These are phyloP conservation scores for Tiliacea aurago DNA, from an alignment of 2,888 invertebrate species.

Conservation along the genomic window DNA sequence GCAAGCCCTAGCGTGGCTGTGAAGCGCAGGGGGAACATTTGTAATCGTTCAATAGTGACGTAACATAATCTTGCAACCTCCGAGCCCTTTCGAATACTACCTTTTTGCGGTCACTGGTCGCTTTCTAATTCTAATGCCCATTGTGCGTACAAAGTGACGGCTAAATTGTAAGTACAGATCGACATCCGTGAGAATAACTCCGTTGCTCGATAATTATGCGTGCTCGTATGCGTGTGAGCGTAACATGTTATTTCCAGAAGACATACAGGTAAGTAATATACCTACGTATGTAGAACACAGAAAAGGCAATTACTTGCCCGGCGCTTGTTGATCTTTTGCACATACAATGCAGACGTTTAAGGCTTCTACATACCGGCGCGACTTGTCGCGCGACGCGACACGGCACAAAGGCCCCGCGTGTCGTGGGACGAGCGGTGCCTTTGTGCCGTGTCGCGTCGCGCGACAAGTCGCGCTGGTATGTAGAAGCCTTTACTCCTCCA, in stretches of 20 bases:
- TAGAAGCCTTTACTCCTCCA: too few species aligned
- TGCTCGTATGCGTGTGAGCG: conserved; percentile 68
- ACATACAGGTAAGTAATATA: conserved; percentile 19
- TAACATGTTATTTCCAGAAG: conserved; percentile 51
- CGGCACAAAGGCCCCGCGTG: too few species aligned
- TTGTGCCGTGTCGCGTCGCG: too few species aligned
- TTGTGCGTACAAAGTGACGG: conserved; percentile 84
- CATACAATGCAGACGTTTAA: not conserved
- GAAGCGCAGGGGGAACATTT: conserved; percentile 67
- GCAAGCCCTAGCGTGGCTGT: conserved; percentile 65
- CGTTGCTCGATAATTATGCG: conserved; percentile 75
- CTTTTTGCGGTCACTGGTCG: conserved; percentile 88
- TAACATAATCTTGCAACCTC: conserved; percentile 85
- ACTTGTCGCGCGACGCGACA: too few species aligned
- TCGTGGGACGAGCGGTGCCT: too few species aligned
- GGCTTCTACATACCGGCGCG: too few species aligned
- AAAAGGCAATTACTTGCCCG: not conserved
- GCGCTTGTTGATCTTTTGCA: not conserved
- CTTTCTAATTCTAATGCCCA: conserved; percentile 90
- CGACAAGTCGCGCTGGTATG: too few species aligned
- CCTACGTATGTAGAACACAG: conserved; percentile 2
- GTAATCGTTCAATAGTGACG: conserved; percentile 84
- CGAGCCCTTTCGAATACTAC: conserved; percentile 86
- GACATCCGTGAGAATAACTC: conserved; percentile 86
- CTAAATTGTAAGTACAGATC: conserved; percentile 80